Base-by-base conservation (phyloP, 1,140 invertebrate genomes). In the Pseudomyrmex flavicornis region DNA sequence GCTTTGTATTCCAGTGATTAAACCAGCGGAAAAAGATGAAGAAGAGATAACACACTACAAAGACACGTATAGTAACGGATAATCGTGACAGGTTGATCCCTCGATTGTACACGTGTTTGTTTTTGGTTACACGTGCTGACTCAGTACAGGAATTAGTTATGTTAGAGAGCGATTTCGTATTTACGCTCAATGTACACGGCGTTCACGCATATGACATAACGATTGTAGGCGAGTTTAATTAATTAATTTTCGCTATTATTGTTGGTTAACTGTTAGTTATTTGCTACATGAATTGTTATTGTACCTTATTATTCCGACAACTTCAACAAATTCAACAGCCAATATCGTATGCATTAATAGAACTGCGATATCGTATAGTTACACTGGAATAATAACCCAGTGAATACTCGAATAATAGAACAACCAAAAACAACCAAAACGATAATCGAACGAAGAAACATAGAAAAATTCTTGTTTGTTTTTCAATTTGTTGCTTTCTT, bases 1-100 rank as follows among this genome's bases (percentile, higher is more conserved):
- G 44, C 20, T 52, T 62, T 62, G 15, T 82, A 56, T 59, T 2
- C 54, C 44, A 9, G 17, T 83, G 73, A 82, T 56, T 82, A 69
- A 62, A 17, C 44, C 20, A 12, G 50, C 8, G 20, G 35, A 17
- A 54, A 12, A 22, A 20, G 44, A 54, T 17, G 50, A 63, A 26
- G 46, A 5, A 12, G 13, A 9, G 13, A 17, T 44, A 44, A 50
- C 46, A 61, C n/a, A 22, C n/a, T 17, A 15, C 9, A 17, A 26
- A 54, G 59, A 35, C 52, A n/a, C 44, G 44, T 20, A 48, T 13
- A 20, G 4, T 7, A 20, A 9, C 7, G 66, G 4, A 13, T 8
- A 50, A 22, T 15, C 22, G 13, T 7, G 20, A 61, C 10, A 44
- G 66, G 66, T 85, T 69, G 79, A 66, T 3, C 12, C 0, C 12